Conservation (phyloP, 2,797 vertebrate genomes). For the Alca torda region DNA sequence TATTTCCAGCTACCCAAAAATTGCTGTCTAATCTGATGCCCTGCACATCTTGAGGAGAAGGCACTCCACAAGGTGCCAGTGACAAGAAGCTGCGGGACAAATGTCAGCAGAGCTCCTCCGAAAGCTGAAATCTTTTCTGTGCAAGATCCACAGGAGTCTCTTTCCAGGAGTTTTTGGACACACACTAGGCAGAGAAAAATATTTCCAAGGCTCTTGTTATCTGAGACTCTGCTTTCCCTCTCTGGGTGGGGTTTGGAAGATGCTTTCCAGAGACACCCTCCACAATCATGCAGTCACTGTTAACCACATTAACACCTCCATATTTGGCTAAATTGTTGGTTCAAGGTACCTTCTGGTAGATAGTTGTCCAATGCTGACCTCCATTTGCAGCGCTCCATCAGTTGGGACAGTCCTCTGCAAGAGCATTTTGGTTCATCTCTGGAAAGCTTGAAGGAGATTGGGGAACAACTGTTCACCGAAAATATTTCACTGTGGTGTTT, state of each 20-base stretch:
- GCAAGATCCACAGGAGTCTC: not conserved
- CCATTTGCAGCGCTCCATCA: not conserved
- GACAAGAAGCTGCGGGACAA: not conserved
- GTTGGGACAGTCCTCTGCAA: not conserved
- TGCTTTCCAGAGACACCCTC: slow-evolving; percentile 17
- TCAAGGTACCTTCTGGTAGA: not conserved
- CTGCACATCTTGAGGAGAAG: not conserved
- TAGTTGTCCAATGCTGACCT: not conserved
- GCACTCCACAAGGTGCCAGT: not conserved
- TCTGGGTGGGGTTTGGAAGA: slow-evolving; percentile 21
- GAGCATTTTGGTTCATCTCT: not conserved
- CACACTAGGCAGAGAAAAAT: not conserved
- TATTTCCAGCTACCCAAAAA: not conserved
- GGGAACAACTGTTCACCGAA: not conserved
- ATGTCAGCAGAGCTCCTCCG: not conserved
- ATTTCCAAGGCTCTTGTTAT: not conserved
- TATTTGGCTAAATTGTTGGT: not conserved
- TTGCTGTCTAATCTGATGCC: not conserved
- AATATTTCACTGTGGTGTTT: not conserved
- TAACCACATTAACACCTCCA: not conserved
- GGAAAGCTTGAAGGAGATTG: not conserved
- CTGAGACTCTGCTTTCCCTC: not conserved
- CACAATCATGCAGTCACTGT: not conserved
- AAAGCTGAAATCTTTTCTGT: not conserved
- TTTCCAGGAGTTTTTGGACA: not conserved